A percentile compares a stretch with the other conserved stretches of the same genome.
Conservation (phyloP, 2,797 vertebrate genomes). For the Prionace glauca region DNA sequence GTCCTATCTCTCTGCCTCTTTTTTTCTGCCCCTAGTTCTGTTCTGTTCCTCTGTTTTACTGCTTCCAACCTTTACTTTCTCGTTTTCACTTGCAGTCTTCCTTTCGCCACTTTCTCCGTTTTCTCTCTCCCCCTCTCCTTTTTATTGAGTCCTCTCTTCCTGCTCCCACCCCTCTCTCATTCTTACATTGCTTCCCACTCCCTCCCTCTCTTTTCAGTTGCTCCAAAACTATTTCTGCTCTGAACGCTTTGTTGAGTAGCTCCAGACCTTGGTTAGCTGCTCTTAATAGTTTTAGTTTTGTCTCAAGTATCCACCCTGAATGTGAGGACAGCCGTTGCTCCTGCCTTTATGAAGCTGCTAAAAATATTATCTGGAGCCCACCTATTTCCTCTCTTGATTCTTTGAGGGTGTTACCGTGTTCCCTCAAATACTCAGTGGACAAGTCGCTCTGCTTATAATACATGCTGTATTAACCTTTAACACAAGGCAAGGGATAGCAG, state of each 20-base stretch:
- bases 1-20: neutral
- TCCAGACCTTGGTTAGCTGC: neutral
- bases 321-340: neutral
- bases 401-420: neutral
- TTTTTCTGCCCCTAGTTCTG: neutral
- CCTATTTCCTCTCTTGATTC: neutral
- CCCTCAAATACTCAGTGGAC: neutral
- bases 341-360: constrained; percentile 13
- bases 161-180: neutral
- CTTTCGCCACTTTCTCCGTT: neutral
- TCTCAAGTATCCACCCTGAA: neutral
- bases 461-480: neutral
- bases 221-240: too few relatives aligned
- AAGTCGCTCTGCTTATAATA: neutral
- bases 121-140: neutral
- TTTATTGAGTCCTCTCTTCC: too few relatives aligned
- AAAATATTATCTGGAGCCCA: neutral
- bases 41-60: neutral
- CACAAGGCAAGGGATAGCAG: neutral
- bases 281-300: neutral
- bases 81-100: neutral
- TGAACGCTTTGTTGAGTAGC: neutral
- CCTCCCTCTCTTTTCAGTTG: neutral
- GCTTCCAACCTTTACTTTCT: too few relatives aligned
- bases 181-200: neutral